A percentile compares a stretch with the other conserved stretches of the same genome.
Conservation (phyloP, 2,113 vertebrate species). For the Cygnus buccinator region DNA sequence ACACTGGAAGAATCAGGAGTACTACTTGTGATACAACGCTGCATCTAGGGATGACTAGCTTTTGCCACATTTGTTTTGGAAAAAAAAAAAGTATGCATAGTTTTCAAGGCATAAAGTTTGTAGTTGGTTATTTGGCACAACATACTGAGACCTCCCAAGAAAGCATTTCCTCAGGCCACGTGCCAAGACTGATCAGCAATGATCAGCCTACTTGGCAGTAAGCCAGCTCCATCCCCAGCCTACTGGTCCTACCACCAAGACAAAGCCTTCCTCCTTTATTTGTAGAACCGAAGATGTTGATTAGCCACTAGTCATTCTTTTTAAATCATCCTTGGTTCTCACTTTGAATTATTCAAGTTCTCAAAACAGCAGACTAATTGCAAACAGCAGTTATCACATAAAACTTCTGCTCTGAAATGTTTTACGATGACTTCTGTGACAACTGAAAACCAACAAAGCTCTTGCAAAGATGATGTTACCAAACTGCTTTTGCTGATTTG, state of each 20-base stretch:
- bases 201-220: neutral
- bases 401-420: conserved; percentile 34
- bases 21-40: neutral
- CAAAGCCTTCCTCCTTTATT: conserved; percentile 22
- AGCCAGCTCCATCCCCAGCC: neutral
- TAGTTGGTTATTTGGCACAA: neutral
- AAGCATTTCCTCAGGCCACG: neutral
- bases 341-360: conserved; percentile 28
- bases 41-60: neutral
- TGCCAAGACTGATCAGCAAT: neutral
- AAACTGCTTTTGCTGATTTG: neutral
- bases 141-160: neutral
- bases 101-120: neutral
- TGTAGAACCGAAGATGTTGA: neutral
- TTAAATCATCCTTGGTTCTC: conserved; percentile 5
- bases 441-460: conserved; percentile 23
- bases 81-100: neutral
- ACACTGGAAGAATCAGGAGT: neutral
- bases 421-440: neutral
- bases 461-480: neutral
- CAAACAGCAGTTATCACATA: conserved; percentile 9
- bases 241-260: neutral
- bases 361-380: conserved; percentile 39
- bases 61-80: neutral
- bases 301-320: conserved; percentile 29